Percentiles rank a stretch among this genome's conserved stretches.
Conservation (phyloP, 2,797 vertebrate genomes). For the Echiichthys vipera region DNA sequence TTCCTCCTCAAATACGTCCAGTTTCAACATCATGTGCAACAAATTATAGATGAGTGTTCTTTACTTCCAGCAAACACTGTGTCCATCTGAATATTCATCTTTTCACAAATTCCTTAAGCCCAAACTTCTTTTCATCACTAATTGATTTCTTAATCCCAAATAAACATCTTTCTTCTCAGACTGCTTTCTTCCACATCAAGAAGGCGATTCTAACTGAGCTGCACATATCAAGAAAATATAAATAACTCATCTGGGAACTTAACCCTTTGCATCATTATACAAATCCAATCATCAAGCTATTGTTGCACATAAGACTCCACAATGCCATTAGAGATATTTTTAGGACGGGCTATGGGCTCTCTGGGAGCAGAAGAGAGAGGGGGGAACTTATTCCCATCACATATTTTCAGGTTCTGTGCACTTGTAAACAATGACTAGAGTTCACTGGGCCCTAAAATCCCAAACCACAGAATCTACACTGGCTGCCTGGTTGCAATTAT, state of each 20-base stretch:
- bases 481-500: slow-evolving; percentile 67
- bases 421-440: slow-evolving; percentile 43
- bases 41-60: neutral
- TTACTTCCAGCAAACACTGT: neutral
- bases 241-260: neutral
- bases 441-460: slow-evolving; percentile 23
- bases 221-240: neutral
- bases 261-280: neutral
- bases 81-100: neutral
- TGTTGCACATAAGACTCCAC: neutral
- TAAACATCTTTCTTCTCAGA: neutral
- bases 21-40: neutral
- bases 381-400: slow-evolving; percentile 40
- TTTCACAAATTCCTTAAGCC: neutral
- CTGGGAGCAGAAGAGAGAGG: slow-evolving; percentile 11
- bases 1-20: neutral
- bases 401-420: slow-evolving; percentile 18
- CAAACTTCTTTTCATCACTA: neutral
- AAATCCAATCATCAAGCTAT: neutral
- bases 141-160: neutral
- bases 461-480: slow-evolving; percentile 22
- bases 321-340: slow-evolving; percentile 26
- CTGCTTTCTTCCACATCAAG: neutral
- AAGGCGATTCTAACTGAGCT: neutral
- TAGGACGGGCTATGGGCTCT: neutral